Conservation (phyloP, 2,113 vertebrate genomes). For the Numenius arquata region DNA sequence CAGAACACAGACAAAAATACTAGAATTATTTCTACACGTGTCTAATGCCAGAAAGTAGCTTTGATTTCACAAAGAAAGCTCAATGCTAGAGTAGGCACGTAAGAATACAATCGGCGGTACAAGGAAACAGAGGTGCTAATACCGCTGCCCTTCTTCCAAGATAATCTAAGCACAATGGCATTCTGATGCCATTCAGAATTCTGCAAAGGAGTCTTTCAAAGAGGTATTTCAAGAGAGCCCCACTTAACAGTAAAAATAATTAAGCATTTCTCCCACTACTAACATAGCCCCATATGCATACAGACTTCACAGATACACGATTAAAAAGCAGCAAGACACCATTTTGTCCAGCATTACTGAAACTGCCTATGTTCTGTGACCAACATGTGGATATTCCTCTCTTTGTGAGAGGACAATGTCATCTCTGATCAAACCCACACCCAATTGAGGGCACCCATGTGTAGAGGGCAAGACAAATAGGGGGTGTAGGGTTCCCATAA, state of each 20-base stretch:
- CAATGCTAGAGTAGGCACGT: not conserved
- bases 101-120: not conserved
- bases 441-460: accelerated
- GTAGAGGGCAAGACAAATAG: not conserved
- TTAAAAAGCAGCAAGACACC: not conserved
- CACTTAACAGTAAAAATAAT: not conserved
- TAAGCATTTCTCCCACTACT: not conserved
- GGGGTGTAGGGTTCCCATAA: not conserved
- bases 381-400: not conserved
- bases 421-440: not conserved
- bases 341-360: not conserved
- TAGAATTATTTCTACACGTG: not conserved
- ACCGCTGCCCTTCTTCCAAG: not conserved
- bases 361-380: accelerated
- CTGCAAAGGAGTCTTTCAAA: not conserved
- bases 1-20: not conserved
- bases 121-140: not conserved
- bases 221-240: not conserved
- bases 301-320: not conserved
- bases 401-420: not conserved
- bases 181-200: not conserved
- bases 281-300: not conserved
- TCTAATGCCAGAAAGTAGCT: not conserved
- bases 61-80: not conserved
- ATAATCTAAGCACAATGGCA: not conserved